Percentiles rank a stretch among this genome's conserved stretches.
Evolutionary conservation across 2,888 invertebrate genomes (phyloP).

Genomic region (Acanthosepion esculentum): DNA sequence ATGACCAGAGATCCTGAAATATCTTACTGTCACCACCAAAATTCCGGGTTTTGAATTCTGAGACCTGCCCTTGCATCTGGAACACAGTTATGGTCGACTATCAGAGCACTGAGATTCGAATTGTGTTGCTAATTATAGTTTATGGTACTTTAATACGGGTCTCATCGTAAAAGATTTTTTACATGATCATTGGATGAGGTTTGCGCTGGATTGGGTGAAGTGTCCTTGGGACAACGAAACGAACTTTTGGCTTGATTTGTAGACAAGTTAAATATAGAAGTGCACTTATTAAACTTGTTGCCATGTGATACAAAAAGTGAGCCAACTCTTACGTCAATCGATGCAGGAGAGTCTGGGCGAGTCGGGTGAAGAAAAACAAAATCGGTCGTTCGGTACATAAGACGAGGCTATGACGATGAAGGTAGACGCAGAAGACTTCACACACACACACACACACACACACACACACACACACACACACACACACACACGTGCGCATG

Average conservation of each 20-base stretch:
- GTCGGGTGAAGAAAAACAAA: neutral
- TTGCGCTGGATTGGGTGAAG: neutral
- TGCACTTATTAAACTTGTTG: neutral
- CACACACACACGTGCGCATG: too few species aligned
- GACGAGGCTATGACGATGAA: neutral
- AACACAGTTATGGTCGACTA: neutral
- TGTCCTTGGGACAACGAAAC: neutral
- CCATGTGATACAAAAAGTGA: neutral
- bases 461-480: neutral
- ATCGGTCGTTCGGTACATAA: neutral
- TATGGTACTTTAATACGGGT: neutral
- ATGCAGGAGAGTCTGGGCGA: neutral
- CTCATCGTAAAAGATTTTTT: neutral
- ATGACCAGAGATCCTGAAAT: neutral
- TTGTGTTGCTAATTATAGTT: neutral
- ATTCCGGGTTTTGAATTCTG: neutral
- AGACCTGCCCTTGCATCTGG: neutral
- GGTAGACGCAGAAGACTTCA: neutral
- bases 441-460: too few species aligned
- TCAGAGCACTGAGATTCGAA: neutral
- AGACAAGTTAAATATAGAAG: neutral
- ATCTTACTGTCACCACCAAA: neutral
- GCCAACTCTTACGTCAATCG: neutral
- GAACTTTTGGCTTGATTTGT: constrained; percentile 2
- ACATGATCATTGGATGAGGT: neutral